These are phyloP conservation scores for Choloepus didactylus DNA, from an alignment of 2,797 vertebrate species.

Conservation along the genomic window DNA sequence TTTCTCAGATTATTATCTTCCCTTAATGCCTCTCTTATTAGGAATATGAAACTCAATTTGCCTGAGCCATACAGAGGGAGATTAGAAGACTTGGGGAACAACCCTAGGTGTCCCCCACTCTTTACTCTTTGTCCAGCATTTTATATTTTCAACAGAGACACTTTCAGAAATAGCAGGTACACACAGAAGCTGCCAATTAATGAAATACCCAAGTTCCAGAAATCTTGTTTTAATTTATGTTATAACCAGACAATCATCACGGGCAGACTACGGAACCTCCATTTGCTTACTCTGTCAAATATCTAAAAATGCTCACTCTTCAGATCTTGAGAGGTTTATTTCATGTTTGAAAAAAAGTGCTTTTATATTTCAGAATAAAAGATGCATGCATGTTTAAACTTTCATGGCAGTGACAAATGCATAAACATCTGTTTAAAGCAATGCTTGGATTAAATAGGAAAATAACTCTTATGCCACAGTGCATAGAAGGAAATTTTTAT, in stretches of 20 bases:
- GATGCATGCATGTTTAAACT: slow-evolving; percentile 44
- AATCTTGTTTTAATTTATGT: neutral
- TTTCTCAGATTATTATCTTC: neutral
- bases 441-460: neutral
- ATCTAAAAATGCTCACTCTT: slow-evolving; percentile 23
- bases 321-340: neutral
- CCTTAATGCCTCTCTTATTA: neutral
- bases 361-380: slow-evolving; percentile 39
- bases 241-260: neutral
- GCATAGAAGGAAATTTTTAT: neutral
- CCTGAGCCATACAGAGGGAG: neutral
- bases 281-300: neutral
- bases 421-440: slow-evolving; percentile 7
- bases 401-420: neutral
- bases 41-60: neutral
- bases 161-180: neutral
- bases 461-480: neutral
- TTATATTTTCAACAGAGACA: neutral
- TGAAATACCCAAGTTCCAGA: neutral
- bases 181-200: neutral
- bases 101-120: neutral
- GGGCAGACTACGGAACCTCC: neutral
- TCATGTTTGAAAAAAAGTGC: neutral
- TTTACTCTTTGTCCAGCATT: neutral
- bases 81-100: neutral